Base-by-base conservation (phyloP, 2,113 vertebrate genomes). In the Loxodonta africana region DNA sequence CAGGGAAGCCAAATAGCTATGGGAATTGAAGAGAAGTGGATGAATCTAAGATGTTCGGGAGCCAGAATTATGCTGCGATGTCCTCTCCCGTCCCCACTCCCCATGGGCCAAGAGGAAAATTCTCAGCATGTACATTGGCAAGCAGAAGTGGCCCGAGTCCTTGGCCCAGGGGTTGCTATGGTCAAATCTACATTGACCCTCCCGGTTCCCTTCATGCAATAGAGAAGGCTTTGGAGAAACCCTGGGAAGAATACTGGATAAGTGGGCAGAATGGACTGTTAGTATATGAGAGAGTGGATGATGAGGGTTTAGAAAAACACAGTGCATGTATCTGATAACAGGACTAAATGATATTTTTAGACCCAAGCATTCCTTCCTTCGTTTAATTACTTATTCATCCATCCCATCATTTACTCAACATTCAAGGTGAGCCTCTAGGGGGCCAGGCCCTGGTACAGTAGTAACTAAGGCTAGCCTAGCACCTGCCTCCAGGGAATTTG, bases 321-420 rank as follows among this genome's bases (percentile, higher is more conserved):
- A 4, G 2, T 8, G 2, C 46, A 8, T 2, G 37, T 3, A 53
- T 26, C 48, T 18, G 33, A 28, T 5, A 20, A 48, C 5, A 63
- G 60, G 48, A 30, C 30, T 23, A 2, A 44, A 73, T 14, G 25
- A 51, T 11, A 18, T 18, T 23, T 23, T 5, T 53, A 26, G 7
- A 62, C 9, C 30, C 44, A 0, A 11, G 9, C 21, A 14, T 73
- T 21, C 71, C 17, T 6, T 33, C 20, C 4, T 6, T 60, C 48
- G 17, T 2, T 12, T 33, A 1, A 0, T 18, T 6, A 0, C 0
- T 5, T 17, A 4, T 2, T 44, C 26, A 3, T 12, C 48, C 37
- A 23, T 4, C 7, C 41, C 1, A 0, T 11, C 15, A 0, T 0
- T 6, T 62, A 5, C 4, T 51, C 69, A 33, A 1, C 3, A 51